Conservation (phyloP, 2,888 invertebrate species). For the Malthinus seriepunctatus region DNA sequence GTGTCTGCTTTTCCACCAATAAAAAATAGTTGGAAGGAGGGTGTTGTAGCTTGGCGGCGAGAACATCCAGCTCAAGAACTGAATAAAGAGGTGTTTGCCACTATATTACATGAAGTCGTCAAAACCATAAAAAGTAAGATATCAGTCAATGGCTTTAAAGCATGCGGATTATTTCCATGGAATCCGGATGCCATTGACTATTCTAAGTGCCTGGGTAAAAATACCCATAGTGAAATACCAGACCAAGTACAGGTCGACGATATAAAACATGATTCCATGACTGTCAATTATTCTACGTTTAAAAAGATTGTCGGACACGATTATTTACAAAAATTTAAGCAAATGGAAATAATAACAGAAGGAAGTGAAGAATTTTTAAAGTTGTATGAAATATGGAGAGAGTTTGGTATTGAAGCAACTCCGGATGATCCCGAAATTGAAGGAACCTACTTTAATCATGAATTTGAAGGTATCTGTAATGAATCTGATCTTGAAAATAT, state of each 20-base stretch:
- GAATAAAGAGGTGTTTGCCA: conserved; percentile 37
- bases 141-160: conserved; percentile 32
- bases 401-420: background rate
- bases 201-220: conserved; percentile 31
- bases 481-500: background rate
- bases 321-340: background rate
- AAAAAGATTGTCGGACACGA: background rate
- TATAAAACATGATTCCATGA: background rate
- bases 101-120: conserved; percentile 27
- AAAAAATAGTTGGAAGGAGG: no score
- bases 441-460: no score
- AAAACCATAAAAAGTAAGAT: conserved; percentile 13
- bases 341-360: background rate
- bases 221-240: conserved; percentile 47
- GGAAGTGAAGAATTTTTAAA: background rate
- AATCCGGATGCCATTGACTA: conserved; percentile 31
- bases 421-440: background rate
- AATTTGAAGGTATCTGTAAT: background rate
- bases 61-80: conserved; percentile 32
- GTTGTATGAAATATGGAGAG: background rate
- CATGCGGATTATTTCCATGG: conserved; percentile 36
- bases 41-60: conserved; percentile 32
- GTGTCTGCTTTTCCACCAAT: conserved; percentile 48
- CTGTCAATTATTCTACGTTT: background rate
- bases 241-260: conserved; percentile 38